Percentiles rank a stretch among this genome's conserved stretches.
Conservation (phyloP, 1,140 invertebrate genomes). For the Oryctes rhinoceros region DNA sequence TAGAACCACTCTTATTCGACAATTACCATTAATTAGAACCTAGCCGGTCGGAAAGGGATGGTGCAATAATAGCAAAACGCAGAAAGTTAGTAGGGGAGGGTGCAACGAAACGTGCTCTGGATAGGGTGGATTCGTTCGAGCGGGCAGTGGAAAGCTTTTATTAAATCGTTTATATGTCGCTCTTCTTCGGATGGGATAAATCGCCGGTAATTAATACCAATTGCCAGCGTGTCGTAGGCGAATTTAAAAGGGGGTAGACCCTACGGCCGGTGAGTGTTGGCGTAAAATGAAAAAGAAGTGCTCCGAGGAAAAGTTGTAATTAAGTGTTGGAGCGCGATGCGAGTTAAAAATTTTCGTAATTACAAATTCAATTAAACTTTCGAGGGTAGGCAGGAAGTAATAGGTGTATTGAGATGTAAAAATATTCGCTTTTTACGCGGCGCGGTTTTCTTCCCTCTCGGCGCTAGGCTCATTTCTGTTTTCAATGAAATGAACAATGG, state of each 20-base stretch:
- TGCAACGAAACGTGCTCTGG: not conserved
- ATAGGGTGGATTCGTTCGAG: not conserved
- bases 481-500: too few species aligned
- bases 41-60: not conserved
- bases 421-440: not conserved
- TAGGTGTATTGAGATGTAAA: constrained; percentile 12
- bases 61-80: not conserved
- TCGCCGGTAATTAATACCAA: constrained; percentile 21
- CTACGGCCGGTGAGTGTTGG: not conserved
- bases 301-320: constrained; percentile 18
- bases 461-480: too few species aligned
- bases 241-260: not conserved
- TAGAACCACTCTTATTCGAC: constrained; percentile 1
- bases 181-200: constrained; percentile 11
- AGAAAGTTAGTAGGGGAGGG: not conserved
- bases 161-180: constrained; percentile 15
- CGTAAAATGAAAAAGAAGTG: constrained; percentile 9
- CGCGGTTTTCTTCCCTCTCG: too few species aligned
- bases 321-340: not conserved
- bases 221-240: not conserved
- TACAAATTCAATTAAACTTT: constrained; percentile 23
- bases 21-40: constrained; percentile 19
- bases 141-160: constrained; percentile 8
- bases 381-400: not conserved
- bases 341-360: constrained; percentile 15